Conservation (phyloP, 2,888 invertebrate species). For the Zygaena filipendulae region DNA sequence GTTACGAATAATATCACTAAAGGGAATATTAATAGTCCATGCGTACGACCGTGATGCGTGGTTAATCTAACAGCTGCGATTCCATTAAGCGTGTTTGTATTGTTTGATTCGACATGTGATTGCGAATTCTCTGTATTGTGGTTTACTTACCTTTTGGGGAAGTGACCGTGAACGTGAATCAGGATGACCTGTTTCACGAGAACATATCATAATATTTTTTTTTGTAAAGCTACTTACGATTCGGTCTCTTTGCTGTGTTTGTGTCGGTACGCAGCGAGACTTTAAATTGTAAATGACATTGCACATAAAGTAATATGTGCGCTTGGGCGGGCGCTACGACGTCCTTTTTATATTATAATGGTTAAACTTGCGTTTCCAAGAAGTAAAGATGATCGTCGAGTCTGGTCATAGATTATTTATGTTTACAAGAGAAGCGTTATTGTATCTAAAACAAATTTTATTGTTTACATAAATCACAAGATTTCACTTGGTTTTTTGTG, state of each 20-base stretch:
- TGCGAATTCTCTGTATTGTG: constrained; percentile 25
- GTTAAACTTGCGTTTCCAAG: constrained; percentile 13
- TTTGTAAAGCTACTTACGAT: constrained; percentile 13
- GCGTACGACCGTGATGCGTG: too few relatives aligned
- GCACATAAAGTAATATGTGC: constrained; percentile 1
- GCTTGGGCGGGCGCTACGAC: constrained; percentile 10
- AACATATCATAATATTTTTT: constrained; percentile 14
- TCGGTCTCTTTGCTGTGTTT: too few relatives aligned
- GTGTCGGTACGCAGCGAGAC: constrained; percentile 16
- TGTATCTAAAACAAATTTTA: too few relatives aligned
- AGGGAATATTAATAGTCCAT: too few relatives aligned
- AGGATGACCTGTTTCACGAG: constrained; percentile 24
- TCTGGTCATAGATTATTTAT: too few relatives aligned
- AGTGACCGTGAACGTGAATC: constrained; percentile 26
- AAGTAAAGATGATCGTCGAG: constrained; percentile 10
- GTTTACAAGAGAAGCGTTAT: too few relatives aligned
- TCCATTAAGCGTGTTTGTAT: too few relatives aligned
- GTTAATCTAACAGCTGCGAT: too few relatives aligned
- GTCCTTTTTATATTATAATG: constrained; percentile 6
- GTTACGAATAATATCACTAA: too few relatives aligned
- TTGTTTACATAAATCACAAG: too few relatives aligned
- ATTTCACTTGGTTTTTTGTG: too few relatives aligned
- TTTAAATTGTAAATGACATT: constrained; percentile 15
- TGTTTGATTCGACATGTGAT: constrained; percentile 27
- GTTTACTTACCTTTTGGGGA: constrained; percentile 14